These are phyloP conservation scores for Sebastes cheni DNA, from an alignment of 2,797 vertebrate species.

Conservation along the genomic window DNA sequence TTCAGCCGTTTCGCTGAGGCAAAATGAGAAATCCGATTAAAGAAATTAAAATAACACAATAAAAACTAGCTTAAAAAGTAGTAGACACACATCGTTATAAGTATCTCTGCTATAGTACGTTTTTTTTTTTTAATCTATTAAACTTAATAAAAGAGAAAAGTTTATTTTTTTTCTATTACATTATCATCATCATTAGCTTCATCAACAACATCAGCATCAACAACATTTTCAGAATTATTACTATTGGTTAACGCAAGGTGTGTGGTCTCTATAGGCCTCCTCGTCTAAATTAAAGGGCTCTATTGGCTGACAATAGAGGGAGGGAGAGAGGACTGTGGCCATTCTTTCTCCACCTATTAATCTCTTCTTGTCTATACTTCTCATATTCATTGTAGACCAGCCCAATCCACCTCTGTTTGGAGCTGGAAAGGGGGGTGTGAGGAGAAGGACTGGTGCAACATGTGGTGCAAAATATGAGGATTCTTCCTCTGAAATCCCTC, in stretches of 20 bases:
- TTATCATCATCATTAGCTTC: constrained; percentile 48
- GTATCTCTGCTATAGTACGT: constrained; percentile 74
- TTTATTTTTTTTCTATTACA: constrained; percentile 55
- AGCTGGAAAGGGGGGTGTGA: constrained; percentile 11
- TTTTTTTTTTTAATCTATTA: constrained; percentile 58
- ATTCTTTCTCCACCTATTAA: constrained; percentile 5
- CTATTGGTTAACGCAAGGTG: constrained; percentile 67
- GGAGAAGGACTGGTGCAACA: constrained; percentile 16
- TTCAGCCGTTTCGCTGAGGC: constrained; percentile 45
- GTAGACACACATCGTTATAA: constrained; percentile 73
- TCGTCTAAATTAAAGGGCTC: constrained; percentile 71
- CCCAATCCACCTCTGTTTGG: background rate
- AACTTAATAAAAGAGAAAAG: constrained; percentile 76
- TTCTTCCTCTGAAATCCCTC: constrained; percentile 10
- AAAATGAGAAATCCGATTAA: constrained; percentile 39
- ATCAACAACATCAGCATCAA: constrained; percentile 51
- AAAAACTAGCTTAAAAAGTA: constrained; percentile 67
- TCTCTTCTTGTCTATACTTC: constrained; percentile 24
- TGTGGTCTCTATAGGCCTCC: constrained; percentile 52
- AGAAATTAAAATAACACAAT: constrained; percentile 50
- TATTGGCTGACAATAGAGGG: constrained; percentile 56
- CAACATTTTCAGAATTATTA: constrained; percentile 71
- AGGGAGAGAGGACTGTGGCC: constrained; percentile 49
- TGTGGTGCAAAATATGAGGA: constrained; percentile 31
- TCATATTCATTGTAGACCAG: background rate